These are phyloP conservation scores for Tychaedon coryphoeus DNA, from an alignment of 2,113 vertebrate species.

Conservation along the genomic window DNA sequence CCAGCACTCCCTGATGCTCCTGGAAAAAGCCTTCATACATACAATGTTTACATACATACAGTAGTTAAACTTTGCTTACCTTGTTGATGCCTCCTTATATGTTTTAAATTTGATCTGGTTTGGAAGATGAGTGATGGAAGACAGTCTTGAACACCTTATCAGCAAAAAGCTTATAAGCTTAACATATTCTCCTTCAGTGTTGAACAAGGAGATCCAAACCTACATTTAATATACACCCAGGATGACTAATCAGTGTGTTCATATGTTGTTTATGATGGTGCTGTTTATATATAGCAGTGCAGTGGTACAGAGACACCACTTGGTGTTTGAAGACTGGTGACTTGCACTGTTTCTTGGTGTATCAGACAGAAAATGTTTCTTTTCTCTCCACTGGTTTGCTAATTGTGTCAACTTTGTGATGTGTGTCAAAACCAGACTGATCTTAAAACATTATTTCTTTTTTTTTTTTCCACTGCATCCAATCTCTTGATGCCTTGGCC, in stretches of 20 bases:
- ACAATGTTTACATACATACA: too few species aligned
- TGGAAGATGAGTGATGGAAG: neutral
- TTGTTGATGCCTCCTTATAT: neutral
- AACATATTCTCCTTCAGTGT: neutral
- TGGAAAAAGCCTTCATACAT: neutral
- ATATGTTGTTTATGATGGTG: conserved; percentile 35
- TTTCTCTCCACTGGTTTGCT: neutral
- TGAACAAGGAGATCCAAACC: neutral
- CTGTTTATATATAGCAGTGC: conserved; percentile 35
- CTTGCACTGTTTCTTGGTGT: neutral
- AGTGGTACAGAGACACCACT: neutral
- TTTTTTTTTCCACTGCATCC: neutral
- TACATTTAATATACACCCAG: neutral
- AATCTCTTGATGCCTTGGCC: neutral
- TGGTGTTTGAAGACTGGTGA: neutral
- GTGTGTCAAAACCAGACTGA: neutral
- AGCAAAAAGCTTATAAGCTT: neutral
- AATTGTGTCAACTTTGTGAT: neutral
- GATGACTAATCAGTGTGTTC: conserved; percentile 28
- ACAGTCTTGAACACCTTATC: neutral
- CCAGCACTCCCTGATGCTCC: accelerated
- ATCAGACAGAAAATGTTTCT: neutral
- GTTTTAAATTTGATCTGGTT: neutral
- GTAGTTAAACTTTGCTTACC: neutral
- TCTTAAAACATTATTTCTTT: neutral